Base-by-base conservation (phyloP, 2,888 invertebrate genomes). In the Oligia strigilis region DNA sequence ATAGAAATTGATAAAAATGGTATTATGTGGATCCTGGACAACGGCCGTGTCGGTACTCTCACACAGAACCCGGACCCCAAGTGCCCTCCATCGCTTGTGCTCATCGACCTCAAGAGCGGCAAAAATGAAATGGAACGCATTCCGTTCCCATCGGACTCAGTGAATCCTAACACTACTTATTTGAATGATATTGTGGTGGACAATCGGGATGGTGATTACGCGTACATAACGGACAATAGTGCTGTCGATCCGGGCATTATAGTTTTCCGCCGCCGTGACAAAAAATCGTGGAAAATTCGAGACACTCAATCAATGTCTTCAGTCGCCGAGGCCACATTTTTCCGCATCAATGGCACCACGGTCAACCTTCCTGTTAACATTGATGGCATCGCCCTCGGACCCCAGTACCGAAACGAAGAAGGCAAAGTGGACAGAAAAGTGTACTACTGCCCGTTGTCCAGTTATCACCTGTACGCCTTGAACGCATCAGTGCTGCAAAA, bases 151-250 rank as follows among this genome's bases (percentile, higher is more conserved):
- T 91, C 96, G 13, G 96, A 97, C 46, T 97, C 98, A 14, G 97
- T 98, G 1, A 96, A 97, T 43, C 94, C 95, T 0, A 97, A 97
- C 65, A 97, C 97, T 0, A 98, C 97, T 64, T 98, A 98, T 88
- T 93, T 98, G 71, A 98, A 98, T 91, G 98, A 98, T 92, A 96
- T 98, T 71, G 98, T 98, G 1, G 95, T 98, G 46, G 98, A 98
- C 91, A 97, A 98, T 92, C 97, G 98, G 60, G 97, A 98, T 91
- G 97, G 98, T 78, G 98, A 98, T 89, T 98, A 97, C 91, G 98
- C 98, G 1, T 98, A 98, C 91, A 98, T 98, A 62, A 98, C 98
- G 1, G 98, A 98, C 93, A 98, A 98, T 90, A 97, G 98, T 91
- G 97, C 97, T 2, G 95, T 95, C 0, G 98, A 98, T 94, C 98